Evolutionary conservation across 2,888 invertebrate species (phyloP).

Genomic region (Microctonus hyperodae): DNA sequence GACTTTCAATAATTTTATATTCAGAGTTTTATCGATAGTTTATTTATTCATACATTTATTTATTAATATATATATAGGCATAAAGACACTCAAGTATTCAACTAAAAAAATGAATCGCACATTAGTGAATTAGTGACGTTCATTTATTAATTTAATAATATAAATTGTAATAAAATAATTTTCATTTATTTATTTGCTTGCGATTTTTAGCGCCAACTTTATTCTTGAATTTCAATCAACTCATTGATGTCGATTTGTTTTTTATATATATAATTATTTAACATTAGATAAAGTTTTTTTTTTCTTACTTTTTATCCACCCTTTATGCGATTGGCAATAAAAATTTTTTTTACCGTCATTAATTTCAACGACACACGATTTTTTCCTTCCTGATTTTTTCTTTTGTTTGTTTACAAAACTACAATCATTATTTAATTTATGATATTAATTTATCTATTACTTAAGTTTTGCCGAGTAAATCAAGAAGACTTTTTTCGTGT

Average conservation of each 20-base stretch:
- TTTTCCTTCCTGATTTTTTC: constrained; percentile 13
- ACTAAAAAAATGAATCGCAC: constrained; percentile 16
- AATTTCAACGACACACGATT: not conserved
- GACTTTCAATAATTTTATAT: constrained; percentile 29
- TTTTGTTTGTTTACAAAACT: constrained; percentile 10
- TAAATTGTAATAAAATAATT: not conserved
- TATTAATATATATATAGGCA: constrained; percentile 38
- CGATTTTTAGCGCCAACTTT: too few species aligned
- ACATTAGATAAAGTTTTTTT: too few species aligned
- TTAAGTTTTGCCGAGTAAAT: constrained; percentile 44
- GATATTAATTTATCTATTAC: constrained; percentile 32
- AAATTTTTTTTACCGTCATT: too few species aligned
- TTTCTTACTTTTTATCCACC: too few species aligned
- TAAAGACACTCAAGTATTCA: constrained; percentile 44
- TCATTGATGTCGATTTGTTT: too few species aligned
- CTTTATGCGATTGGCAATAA: too few species aligned
- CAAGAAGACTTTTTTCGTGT: constrained; percentile 38
- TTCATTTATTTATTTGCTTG: too few species aligned
- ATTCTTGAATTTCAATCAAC: not conserved
- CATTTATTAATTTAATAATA: not conserved
- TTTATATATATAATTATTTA: too few species aligned
- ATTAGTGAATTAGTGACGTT: constrained; percentile 30
- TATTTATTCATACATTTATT: constrained; percentile 36
- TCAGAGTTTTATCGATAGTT: constrained; percentile 49
- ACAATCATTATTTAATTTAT: constrained; percentile 23